A percentile compares a stretch with the other conserved stretches of the same genome.
phyloP scores from a whole-genome alignment of 2,888 invertebrate species.

The Bellardia pandia region DNA sequence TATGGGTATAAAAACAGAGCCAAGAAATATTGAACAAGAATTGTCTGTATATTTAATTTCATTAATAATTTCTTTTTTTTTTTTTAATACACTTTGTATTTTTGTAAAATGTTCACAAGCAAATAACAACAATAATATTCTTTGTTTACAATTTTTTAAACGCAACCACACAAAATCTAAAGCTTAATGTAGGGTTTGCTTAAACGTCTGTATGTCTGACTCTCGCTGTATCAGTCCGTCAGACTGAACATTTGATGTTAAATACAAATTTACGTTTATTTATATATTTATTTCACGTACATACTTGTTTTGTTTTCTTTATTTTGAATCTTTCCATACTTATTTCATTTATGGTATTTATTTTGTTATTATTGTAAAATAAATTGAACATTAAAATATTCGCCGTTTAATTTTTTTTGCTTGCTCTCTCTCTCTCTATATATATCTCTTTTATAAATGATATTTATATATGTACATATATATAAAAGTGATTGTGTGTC shows the following conservation, averaged over 20 bases:
- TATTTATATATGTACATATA: too few species aligned
- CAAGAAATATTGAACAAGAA: slow-evolving; percentile 33
- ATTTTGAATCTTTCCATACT: neutral
- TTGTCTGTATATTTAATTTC: slow-evolving; percentile 25
- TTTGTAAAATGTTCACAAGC: slow-evolving; percentile 34
- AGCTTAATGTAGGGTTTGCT: neutral
- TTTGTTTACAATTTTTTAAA: slow-evolving; percentile 67
- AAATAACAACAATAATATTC: slow-evolving; percentile 66
- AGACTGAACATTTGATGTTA: neutral
- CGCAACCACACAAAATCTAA: slow-evolving; percentile 51
- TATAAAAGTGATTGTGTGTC: too few species aligned
- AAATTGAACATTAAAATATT: slow-evolving; percentile 31
- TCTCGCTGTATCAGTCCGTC: neutral
- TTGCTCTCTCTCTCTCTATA: too few species aligned
- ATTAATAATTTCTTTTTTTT: slow-evolving; percentile 19
- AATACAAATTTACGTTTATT: slow-evolving; percentile 21
- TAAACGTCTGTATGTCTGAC: neutral
- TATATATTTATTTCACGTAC: neutral
- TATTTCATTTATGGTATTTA: slow-evolving; percentile 3
- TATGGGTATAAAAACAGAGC: neutral
- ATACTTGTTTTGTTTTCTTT: neutral
- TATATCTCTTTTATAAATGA: too few species aligned
- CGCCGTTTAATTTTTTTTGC: neutral
- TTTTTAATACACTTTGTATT: neutral
- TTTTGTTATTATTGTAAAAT: slow-evolving; percentile 34